A percentile compares a stretch with the other conserved stretches of the same genome.
Conservation (phyloP, 1,140 invertebrate genomes). For the silkworm (Bombyx mori) region ASM3026992v2 NC_085133.1:464501-465000, state of each 20-base stretch:
- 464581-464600: no score
- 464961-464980: constrained; percentile 89
- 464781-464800: neutral
- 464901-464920: constrained; percentile 94
- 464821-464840: constrained; percentile 24
- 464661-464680: no score
- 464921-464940: constrained; percentile 95
- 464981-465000: constrained; percentile 90
- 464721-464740: constrained; percentile 22
- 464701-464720: constrained; percentile 30
- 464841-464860: constrained; percentile 41
- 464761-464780: no score
- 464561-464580: constrained; percentile 16
- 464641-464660: no score
- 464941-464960: constrained; percentile 95
- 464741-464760: constrained; percentile 26
- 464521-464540: constrained; percentile 72
- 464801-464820: constrained; percentile 13
- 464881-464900: constrained; percentile 20
- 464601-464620: constrained; percentile 2
- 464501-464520: constrained; percentile 77
- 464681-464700: constrained; percentile 21
- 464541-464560: constrained; percentile 55
- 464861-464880: neutral
- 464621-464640: constrained; percentile 16